A percentile compares a stretch with the other conserved stretches of the same genome.
Evolutionary conservation across 2,113 vertebrate species (phyloP).

Genomic region (Oryzias javanicus): DNA sequence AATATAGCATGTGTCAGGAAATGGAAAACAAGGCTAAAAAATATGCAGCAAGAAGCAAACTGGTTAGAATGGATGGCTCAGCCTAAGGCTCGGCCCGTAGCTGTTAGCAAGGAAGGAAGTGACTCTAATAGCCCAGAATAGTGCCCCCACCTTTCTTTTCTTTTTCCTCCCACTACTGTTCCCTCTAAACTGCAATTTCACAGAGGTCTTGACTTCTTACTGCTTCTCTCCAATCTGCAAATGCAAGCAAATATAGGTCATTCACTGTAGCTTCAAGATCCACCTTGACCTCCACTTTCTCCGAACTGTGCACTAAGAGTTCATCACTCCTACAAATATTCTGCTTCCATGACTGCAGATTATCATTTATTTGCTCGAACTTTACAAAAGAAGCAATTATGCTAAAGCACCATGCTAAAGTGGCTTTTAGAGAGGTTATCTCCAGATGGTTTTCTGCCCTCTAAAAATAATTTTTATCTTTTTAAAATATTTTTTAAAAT

Average conservation of each 20-base stretch:
- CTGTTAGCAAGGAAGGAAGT: constrained; percentile 71
- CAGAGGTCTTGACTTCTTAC: constrained; percentile 38
- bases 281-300: constrained; percentile 8
- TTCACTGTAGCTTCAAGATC: constrained; percentile 29
- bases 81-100: constrained; percentile 62
- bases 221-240: constrained; percentile 51
- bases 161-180: constrained; percentile 30
- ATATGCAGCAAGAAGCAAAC: constrained; percentile 77
- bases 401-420: background rate
- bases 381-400: background rate
- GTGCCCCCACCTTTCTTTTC: constrained; percentile 23
- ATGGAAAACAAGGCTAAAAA: constrained; percentile 77
- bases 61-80: constrained; percentile 74
- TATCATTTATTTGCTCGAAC: constrained; percentile 5
- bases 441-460: background rate
- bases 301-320: background rate
- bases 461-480: background rate
- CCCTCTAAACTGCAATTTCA: constrained; percentile 49
- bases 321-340: constrained; percentile 2
- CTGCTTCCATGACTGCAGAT: constrained; percentile 8
- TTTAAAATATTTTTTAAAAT: constrained; percentile 9
- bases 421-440: background rate
- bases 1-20: constrained; percentile 77
- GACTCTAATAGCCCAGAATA: constrained; percentile 68
- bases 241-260: constrained; percentile 51